These are phyloP conservation scores for Leptinotarsa haldemani DNA, from an alignment of 2,888 invertebrate genomes.

Conservation along the genomic window DNA sequence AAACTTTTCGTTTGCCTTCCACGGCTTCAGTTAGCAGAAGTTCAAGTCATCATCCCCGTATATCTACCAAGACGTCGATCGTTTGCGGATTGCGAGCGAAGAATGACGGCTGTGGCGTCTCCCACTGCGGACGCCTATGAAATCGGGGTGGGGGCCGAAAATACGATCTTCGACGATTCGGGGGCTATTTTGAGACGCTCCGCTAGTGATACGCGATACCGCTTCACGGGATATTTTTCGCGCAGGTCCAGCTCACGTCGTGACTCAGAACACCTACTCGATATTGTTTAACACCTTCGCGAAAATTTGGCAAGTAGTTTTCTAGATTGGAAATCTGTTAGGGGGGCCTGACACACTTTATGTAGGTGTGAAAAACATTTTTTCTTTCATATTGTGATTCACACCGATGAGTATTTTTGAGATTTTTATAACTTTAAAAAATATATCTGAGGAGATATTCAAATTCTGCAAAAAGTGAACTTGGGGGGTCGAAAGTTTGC, in stretches of 20 bases:
- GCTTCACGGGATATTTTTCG: not conserved
- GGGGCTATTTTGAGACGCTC: constrained; percentile 59
- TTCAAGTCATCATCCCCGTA: constrained; percentile 81
- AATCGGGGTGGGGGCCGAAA: constrained; percentile 39
- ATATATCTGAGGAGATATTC: too few species aligned
- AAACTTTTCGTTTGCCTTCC: constrained; percentile 61
- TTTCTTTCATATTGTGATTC: not conserved
- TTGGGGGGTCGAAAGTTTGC: too few species aligned
- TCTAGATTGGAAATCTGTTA: constrained; percentile 3
- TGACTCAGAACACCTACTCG: constrained; percentile 38
- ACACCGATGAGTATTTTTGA: not conserved
- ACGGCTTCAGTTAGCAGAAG: constrained; percentile 76
- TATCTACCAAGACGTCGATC: constrained; percentile 90
- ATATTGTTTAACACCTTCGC: constrained; percentile 27
- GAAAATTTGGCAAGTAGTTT: constrained; percentile 21
- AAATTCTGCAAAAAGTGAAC: not conserved
- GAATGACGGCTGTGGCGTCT: constrained; percentile 70
- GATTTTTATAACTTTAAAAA: not conserved
- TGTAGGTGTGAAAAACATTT: constrained; percentile 14
- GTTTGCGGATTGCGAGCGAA: constrained; percentile 92
- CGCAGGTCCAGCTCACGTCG: constrained; percentile 24
- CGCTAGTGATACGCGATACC: constrained; percentile 49
- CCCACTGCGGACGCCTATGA: constrained; percentile 57
- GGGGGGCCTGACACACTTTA: not conserved
- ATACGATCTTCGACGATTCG: constrained; percentile 49